Evolutionary conservation across 2,888 invertebrate genomes (phyloP).

Genomic region (Pemphredon lugubris): DNA sequence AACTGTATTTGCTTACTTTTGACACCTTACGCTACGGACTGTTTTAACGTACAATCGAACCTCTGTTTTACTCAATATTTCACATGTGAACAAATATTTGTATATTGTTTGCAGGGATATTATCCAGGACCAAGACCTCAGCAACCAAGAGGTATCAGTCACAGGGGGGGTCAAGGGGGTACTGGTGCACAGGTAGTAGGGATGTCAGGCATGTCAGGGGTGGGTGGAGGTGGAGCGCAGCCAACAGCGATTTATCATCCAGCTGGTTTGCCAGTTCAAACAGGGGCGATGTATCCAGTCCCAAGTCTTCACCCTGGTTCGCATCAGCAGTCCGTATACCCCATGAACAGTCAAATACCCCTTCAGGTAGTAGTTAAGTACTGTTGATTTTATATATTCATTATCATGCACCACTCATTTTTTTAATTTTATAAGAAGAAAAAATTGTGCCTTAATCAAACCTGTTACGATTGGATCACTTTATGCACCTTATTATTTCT

Average conservation of each 20-base stretch:
- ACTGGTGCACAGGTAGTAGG: constrained; percentile 74
- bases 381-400: constrained; percentile 49
- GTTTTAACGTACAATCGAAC: too few relatives aligned
- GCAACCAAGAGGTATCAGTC: constrained; percentile 72
- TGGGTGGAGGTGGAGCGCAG: constrained; percentile 73
- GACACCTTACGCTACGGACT: too few relatives aligned
- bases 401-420: constrained; percentile 25
- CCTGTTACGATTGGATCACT: neutral
- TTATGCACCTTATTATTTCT: neutral
- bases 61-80: too few relatives aligned
- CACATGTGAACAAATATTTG: neutral
- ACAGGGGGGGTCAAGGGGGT: constrained; percentile 73
- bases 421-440: neutral
- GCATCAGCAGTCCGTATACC: constrained; percentile 72
- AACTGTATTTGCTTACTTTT: too few relatives aligned
- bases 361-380: constrained; percentile 68
- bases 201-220: constrained; percentile 71
- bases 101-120: constrained; percentile 58
- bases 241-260: constrained; percentile 72
- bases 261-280: constrained; percentile 65
- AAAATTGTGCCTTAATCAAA: neutral
- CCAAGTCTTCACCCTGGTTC: constrained; percentile 70
- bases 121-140: constrained; percentile 73
- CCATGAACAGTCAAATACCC: constrained; percentile 71
- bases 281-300: constrained; percentile 73